phyloP scores from a whole-genome alignment of 1,140 invertebrate genomes.

The Teleogryllus occipitalis region DNA sequence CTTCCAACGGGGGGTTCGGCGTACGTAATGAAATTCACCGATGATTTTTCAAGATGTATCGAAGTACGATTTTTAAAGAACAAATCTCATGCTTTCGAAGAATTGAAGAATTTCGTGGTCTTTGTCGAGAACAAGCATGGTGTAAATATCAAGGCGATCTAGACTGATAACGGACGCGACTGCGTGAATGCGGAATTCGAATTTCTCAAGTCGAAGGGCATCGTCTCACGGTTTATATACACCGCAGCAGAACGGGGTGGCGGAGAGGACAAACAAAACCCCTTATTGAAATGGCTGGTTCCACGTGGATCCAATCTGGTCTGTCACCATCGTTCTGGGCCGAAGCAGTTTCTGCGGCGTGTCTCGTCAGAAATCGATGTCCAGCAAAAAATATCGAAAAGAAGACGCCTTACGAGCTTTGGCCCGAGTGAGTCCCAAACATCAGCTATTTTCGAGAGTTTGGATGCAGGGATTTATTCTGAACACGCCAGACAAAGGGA shows the following conservation, averaged over 20 bases:
- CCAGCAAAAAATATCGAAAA: no score
- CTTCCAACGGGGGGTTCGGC: not conserved
- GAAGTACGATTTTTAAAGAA: not conserved
- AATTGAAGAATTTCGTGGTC: not conserved
- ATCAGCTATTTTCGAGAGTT: no score
- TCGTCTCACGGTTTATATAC: not conserved
- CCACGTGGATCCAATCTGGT: not conserved
- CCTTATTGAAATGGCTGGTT: not conserved
- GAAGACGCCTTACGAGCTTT: no score
- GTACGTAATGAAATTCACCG: not conserved
- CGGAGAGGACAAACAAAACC: not conserved
- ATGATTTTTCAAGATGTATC: not conserved
- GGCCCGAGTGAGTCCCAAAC: no score
- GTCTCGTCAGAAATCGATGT: no score
- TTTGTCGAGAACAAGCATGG: not conserved
- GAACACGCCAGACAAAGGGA: no score
- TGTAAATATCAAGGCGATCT: not conserved
- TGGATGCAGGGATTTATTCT: no score
- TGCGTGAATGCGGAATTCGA: not conserved
- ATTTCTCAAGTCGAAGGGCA: not conserved
- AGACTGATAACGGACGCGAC: not conserved
- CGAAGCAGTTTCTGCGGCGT: no score
- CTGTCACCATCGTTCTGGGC: no score
- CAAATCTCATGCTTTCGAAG: not conserved
- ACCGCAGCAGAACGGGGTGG: not conserved